A percentile compares a stretch with the other conserved stretches of the same genome.
Evolutionary conservation across 2,888 invertebrate species (phyloP).

Genomic region (Eudasyphora cyanicolor): DNA sequence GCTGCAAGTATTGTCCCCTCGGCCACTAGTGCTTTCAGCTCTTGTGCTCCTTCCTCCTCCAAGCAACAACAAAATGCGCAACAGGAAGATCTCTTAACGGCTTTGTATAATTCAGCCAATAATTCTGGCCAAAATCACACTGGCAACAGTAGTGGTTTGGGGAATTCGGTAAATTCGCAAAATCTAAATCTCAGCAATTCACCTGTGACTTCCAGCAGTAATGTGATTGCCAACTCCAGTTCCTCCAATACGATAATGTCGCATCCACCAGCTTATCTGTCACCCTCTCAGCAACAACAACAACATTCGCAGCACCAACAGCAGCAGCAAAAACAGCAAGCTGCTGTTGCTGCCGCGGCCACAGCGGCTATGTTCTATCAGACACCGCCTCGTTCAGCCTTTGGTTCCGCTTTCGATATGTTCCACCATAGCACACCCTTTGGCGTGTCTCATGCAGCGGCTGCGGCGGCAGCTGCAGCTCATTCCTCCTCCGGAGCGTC

Average conservation of each 20-base stretch:
- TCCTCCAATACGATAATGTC: constrained; percentile 68
- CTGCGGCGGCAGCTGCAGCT: constrained; percentile 73
- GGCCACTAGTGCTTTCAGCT: constrained; percentile 77
- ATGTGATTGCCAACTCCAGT: constrained; percentile 53
- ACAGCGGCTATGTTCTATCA: constrained; percentile 78
- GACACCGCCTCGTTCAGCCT: constrained; percentile 78
- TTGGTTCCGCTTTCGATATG: constrained; percentile 79
- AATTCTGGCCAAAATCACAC: constrained; percentile 58
- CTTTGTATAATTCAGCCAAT: constrained; percentile 69
- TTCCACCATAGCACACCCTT: constrained; percentile 80
- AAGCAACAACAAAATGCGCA: constrained; percentile 16
- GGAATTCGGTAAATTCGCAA: constrained; percentile 75
- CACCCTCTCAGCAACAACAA: constrained; percentile 65
- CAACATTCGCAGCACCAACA: constrained; percentile 66
- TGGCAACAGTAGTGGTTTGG: constrained; percentile 75
- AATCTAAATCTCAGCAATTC: constrained; percentile 75
- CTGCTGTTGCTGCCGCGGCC: constrained; percentile 76
- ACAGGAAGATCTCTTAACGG: constrained; percentile 72
- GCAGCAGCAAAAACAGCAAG: constrained; percentile 70
- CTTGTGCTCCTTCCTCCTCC: constrained; percentile 68
- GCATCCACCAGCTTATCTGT: constrained; percentile 35
- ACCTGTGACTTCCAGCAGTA: constrained; percentile 73
- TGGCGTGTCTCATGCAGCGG: constrained; percentile 76
- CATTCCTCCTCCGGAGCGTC: constrained; percentile 75
- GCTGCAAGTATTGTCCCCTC: constrained; percentile 73